Percentiles rank a stretch among this genome's conserved stretches.
phyloP scores from a whole-genome alignment of 2,113 vertebrate species.

The Triplophysa tibetana region DNA sequence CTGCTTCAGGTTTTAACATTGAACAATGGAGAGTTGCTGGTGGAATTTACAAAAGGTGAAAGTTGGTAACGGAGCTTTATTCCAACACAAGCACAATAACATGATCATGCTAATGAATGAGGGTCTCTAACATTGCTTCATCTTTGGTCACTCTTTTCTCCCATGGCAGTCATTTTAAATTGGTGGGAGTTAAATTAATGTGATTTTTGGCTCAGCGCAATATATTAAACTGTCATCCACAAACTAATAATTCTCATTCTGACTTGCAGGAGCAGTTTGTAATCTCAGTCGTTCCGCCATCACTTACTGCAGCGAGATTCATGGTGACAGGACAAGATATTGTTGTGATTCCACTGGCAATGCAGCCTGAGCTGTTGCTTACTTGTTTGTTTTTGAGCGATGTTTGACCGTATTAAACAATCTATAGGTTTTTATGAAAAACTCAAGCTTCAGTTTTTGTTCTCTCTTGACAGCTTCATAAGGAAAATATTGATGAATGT shows the following conservation, averaged over 20 bases:
- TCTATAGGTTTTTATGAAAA: slow-evolving; percentile 37
- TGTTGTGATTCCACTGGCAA: not conserved
- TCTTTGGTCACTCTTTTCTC: slow-evolving; percentile 1
- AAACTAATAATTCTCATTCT: not conserved
- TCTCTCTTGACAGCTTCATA: slow-evolving; percentile 31
- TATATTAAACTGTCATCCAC: slow-evolving; percentile 28
- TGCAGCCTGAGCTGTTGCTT: not conserved
- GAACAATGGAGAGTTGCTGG: slow-evolving; percentile 33
- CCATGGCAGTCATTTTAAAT: slow-evolving; percentile 2
- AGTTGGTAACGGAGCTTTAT: not conserved
- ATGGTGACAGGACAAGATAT: slow-evolving; percentile 14
- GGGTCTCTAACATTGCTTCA: not conserved
- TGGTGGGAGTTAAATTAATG: slow-evolving; percentile 20
- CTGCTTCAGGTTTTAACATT: not conserved
- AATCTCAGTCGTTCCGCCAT: slow-evolving; percentile 10
- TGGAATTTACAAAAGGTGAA: not conserved
- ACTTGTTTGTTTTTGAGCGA: not conserved
- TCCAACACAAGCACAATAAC: not conserved
- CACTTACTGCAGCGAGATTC: slow-evolving; percentile 13
- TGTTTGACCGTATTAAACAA: slow-evolving; percentile 21
- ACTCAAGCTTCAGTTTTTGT: not conserved
- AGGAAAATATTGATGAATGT: slow-evolving; percentile 33
- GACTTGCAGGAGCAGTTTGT: slow-evolving; percentile 18
- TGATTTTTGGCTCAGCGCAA: not conserved
- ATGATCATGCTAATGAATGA: slow-evolving; percentile 7